phyloP scores from a whole-genome alignment of 1,140 invertebrate genomes.

The Marisa cornuarietis region DNA sequence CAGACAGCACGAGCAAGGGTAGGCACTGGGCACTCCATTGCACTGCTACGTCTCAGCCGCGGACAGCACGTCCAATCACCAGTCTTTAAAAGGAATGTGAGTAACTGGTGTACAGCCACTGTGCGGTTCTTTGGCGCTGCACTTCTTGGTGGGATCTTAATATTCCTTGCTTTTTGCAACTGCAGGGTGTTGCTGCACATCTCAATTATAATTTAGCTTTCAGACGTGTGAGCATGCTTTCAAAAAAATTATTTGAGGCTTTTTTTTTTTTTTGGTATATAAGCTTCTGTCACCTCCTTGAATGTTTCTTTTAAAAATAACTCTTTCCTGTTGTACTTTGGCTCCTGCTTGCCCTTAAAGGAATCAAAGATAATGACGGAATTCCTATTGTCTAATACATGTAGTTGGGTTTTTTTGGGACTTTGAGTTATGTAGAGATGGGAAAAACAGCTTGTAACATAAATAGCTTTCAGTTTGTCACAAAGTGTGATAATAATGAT shows the following conservation, averaged over 20 bases:
- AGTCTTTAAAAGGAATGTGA: neutral
- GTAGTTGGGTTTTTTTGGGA: no score
- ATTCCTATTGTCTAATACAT: no score
- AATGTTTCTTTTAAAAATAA: no score
- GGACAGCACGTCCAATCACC: neutral
- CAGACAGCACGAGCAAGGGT: neutral
- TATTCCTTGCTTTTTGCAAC: neutral
- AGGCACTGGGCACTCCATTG: conserved; percentile 6
- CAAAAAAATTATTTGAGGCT: no score
- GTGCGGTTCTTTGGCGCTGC: neutral
- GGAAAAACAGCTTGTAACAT: neutral
- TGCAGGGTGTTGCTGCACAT: neutral
- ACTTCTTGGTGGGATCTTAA: neutral
- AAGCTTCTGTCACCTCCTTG: no score
- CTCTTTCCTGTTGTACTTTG: no score
- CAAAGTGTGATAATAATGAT: neutral
- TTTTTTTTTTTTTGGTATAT: no score
- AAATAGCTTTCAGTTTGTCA: neutral
- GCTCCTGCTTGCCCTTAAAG: no score
- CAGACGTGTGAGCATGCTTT: neutral
- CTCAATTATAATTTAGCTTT: neutral
- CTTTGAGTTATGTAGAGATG: neutral
- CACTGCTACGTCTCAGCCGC: conserved; percentile 18
- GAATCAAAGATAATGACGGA: no score
- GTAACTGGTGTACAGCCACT: conserved; percentile 5